These are phyloP conservation scores for Drosophila murphyi DNA, from an alignment of 1,140 invertebrate genomes.

Conservation along the genomic window DNA sequence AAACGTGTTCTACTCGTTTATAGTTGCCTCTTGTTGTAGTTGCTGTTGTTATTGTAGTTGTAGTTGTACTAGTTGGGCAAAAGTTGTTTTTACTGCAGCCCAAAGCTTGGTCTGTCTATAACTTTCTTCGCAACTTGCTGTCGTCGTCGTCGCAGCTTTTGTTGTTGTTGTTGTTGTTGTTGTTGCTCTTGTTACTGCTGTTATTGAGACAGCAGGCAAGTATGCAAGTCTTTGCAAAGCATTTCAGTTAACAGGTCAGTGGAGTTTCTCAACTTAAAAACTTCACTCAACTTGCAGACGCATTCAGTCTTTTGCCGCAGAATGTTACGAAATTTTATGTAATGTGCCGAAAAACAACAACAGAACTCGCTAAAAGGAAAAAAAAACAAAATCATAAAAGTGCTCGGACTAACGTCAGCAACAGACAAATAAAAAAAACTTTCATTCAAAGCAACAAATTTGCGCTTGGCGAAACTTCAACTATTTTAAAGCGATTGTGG, in stretches of 20 bases:
- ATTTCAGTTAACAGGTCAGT: slow-evolving; percentile 81
- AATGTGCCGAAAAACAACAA: slow-evolving; percentile 72
- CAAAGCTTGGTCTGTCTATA: slow-evolving; percentile 64
- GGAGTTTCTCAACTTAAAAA: slow-evolving; percentile 80
- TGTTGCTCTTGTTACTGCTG: slow-evolving; percentile 17
- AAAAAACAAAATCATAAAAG: slow-evolving; percentile 24
- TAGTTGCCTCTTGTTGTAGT: slow-evolving; percentile 37
- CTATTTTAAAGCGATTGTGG: slow-evolving; percentile 43
- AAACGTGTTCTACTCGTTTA: slow-evolving; percentile 81
- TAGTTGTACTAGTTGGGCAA: slow-evolving; percentile 67
- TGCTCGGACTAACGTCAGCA: slow-evolving; percentile 35
- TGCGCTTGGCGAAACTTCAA: slow-evolving; percentile 61
- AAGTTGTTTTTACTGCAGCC: slow-evolving; percentile 81
- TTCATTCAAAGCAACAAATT: slow-evolving; percentile 65
- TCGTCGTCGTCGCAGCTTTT: slow-evolving; percentile 5
- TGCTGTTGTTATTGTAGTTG: slow-evolving; percentile 28
- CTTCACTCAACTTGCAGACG: slow-evolving; percentile 60
- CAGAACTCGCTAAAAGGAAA: slow-evolving; percentile 9
- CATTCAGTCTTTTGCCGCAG: slow-evolving; percentile 68
- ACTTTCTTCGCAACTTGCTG: slow-evolving; percentile 75
- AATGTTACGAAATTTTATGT: slow-evolving; percentile 83
- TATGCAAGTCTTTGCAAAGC: slow-evolving; percentile 67
- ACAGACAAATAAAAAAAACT: slow-evolving; percentile 50
- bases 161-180: slow-evolving; percentile 46
- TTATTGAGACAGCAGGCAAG: slow-evolving; percentile 52